Conservation (phyloP, 2,797 vertebrate genomes). For the Holocentrus rufus region DNA sequence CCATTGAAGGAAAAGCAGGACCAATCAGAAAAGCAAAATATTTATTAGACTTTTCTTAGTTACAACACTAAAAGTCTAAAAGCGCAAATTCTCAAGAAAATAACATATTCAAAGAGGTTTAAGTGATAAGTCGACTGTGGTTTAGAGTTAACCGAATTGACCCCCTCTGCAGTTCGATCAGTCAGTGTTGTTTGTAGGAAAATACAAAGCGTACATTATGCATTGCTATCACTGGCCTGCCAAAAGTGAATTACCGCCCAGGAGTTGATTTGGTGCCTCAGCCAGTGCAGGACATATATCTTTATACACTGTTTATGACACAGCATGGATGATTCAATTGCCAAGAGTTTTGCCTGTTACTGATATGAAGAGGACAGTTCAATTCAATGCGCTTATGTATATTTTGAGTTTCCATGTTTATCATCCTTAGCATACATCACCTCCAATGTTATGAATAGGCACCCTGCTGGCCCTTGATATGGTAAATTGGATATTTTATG, state of each 20-base stretch:
- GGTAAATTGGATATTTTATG: slow-evolving; percentile 85
- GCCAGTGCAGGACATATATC: slow-evolving; percentile 73
- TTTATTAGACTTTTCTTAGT: not conserved
- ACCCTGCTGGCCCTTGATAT: slow-evolving; percentile 82
- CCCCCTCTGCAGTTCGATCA: slow-evolving; percentile 45
- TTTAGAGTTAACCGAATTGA: slow-evolving; percentile 14
- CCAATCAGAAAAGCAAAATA: not conserved
- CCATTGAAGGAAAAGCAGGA: not conserved
- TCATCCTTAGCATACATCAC: slow-evolving; percentile 79
- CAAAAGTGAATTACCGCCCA: slow-evolving; percentile 74
- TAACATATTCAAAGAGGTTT: not conserved
- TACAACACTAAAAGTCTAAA: not conserved
- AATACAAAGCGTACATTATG: slow-evolving; percentile 68
- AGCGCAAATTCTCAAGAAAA: not conserved
- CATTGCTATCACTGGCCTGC: slow-evolving; percentile 69
- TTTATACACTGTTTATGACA: slow-evolving; percentile 61
- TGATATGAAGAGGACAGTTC: slow-evolving; percentile 76
- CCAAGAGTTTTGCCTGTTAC: slow-evolving; percentile 67
- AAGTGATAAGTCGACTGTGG: not conserved
- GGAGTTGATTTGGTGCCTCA: slow-evolving; percentile 72
- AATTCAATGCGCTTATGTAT: slow-evolving; percentile 71
- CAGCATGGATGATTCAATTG: slow-evolving; percentile 72
- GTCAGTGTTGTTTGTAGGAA: slow-evolving; percentile 32
- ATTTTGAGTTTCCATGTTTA: slow-evolving; percentile 81
- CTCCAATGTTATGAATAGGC: slow-evolving; percentile 73